Evolutionary conservation across 2,113 vertebrate species (phyloP), one percentile per base, ranked within the genome.

Genomic region (Lepisosteus osseus): DNA sequence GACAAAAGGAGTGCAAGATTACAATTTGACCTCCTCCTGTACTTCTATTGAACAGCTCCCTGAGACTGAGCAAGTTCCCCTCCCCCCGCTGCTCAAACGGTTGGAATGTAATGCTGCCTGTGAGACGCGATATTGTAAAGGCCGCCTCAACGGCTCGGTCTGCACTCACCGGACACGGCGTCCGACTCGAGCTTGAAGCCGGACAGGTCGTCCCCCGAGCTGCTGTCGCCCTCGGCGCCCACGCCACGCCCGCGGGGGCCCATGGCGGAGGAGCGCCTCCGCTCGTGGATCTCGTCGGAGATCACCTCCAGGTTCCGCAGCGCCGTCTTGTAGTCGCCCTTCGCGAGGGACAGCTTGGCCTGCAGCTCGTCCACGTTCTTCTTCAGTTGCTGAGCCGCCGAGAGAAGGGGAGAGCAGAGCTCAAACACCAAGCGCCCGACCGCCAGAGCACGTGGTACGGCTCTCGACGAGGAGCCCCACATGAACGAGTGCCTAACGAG

Each of bases 251-350:
- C 95, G 17, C 97, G 90, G 0, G 95, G 95, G 1, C 97, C 97
- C 80, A 98, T 96, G 77, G 92, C 82, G 0, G 87, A 90, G 68
- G 81, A 94, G 0, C 95, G 87, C 40, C 97, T 89, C 7, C 95
- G 92, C 86, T 97, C 94, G 0, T 99, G 97, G 79, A 99, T 99
- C 92, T 99, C 96, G 2, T 99, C 97, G 0, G 97, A 99, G 83
- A 99, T 99, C 90, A 87, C 93, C 91, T 99, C 97, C 84, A 99
- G 90, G 78, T 96, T 98, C 88, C 92, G 93, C 81, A 99, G 86
- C 2, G 97, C 96, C 0, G 90, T 90, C 87, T 95, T 98, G 74
- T 98, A 99, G 66, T 97, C 94, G 0, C 92, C 94, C 65, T 99
- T 99, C 0, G 96, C 95, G 80, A 92, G 86, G 4, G 91, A 88